Conservation (phyloP, 1,140 invertebrate genomes). For the Octopus sinensis region DNA sequence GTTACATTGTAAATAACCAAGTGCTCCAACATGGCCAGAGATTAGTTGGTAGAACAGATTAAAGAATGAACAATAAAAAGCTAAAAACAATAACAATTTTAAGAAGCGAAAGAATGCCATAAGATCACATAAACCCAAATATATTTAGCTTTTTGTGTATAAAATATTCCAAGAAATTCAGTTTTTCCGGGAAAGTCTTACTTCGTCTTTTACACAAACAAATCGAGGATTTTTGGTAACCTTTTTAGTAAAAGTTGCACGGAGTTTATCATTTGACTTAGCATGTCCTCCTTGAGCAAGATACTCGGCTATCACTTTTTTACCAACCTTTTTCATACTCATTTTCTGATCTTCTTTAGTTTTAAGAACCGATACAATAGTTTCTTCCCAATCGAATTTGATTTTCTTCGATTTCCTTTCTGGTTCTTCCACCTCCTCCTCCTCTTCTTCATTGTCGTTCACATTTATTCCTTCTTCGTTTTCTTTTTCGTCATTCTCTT, state of each 20-base stretch:
- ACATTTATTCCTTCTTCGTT: not conserved
- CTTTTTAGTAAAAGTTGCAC: not conserved
- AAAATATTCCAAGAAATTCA: no score
- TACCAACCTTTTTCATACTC: not conserved
- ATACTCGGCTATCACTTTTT: not conserved
- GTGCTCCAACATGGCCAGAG: no score
- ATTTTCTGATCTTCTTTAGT: not conserved
- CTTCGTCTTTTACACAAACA: not conserved
- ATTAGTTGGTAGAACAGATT: no score
- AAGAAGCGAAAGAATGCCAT: no score
- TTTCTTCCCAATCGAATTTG: not conserved
- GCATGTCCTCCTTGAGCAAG: not conserved
- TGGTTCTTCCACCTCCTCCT: not conserved
- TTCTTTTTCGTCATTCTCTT: not conserved
- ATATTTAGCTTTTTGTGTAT: no score
- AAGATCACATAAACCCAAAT: no score
- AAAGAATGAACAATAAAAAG: no score
- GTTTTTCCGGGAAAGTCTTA: not conserved
- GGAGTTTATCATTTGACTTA: not conserved
- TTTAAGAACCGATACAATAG: not conserved
- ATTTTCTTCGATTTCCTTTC: not conserved
- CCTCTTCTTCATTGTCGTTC: not conserved
- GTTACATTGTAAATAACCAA: no score
- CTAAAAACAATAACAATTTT: no score
- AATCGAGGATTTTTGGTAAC: not conserved